A percentile compares a stretch with the other conserved stretches of the same genome.
Conservation (phyloP, 2,113 vertebrate species). For the Bubo bubo region DNA sequence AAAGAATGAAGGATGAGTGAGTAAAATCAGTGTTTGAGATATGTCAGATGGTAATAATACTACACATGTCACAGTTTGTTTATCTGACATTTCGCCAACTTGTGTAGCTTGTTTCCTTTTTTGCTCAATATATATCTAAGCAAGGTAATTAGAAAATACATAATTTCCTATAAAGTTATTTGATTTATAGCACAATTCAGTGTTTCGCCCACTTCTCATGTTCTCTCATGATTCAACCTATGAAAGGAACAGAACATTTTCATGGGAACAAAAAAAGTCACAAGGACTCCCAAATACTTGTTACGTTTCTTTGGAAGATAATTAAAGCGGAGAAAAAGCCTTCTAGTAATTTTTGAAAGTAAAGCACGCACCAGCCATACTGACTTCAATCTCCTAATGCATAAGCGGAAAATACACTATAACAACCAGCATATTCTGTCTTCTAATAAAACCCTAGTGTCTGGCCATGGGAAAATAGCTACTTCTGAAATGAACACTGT, state of each 20-base stretch:
- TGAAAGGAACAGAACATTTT: background rate
- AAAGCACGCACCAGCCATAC: background rate
- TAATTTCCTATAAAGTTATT: background rate
- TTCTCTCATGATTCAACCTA: background rate
- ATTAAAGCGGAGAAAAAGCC: background rate
- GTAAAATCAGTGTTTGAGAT: background rate
- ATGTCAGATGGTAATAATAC: background rate
- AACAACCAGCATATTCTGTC: background rate
- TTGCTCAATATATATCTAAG: background rate
- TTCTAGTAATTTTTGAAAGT: background rate
- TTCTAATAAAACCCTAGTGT: background rate
- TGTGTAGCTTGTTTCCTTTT: background rate
- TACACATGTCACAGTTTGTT: background rate
- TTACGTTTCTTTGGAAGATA: background rate
- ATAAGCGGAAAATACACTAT: background rate
- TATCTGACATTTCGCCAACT: conserved; percentile 11
- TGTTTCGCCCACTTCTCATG: background rate
- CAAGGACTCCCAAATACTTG: background rate
- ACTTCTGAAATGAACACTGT: background rate
- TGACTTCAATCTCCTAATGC: background rate
- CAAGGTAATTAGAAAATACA: background rate
- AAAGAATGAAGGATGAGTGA: conserved; percentile 24
- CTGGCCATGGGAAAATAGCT: background rate
- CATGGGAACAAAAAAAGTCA: background rate
- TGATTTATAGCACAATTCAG: background rate